phyloP scores from a whole-genome alignment of 2,888 invertebrate genomes.

The Oasisia sp. region DNA sequence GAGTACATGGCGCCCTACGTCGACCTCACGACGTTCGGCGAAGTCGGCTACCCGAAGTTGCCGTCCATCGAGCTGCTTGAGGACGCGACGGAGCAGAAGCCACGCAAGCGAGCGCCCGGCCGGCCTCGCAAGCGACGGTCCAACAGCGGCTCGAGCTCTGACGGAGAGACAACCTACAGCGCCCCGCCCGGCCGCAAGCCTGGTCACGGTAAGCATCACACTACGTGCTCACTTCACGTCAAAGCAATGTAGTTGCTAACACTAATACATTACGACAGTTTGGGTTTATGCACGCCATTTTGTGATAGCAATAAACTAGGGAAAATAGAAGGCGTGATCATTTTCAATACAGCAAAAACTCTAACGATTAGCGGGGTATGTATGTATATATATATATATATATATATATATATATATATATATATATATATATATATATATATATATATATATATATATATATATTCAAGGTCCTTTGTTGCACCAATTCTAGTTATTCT shows the following conservation, averaged over 20 bases:
- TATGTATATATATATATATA: too few relatives aligned
- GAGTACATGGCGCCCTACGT: neutral
- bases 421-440: too few relatives aligned
- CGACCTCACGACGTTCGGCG: neutral
- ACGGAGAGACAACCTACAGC: neutral
- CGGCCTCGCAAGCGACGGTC: neutral
- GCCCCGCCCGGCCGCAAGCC: neutral
- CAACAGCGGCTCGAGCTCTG: neutral
- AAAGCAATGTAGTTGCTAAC: neutral
- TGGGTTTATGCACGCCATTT: neutral
- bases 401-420: too few relatives aligned
- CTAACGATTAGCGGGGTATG: neutral
- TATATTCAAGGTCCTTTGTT: too few relatives aligned
- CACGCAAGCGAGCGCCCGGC: neutral
- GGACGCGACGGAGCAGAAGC: neutral
- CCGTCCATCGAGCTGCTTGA: neutral
- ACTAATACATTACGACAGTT: neutral
- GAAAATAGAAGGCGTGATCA: neutral
- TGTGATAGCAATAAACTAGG: neutral
- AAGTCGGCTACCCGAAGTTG: neutral
- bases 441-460: too few relatives aligned
- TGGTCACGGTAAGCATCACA: constrained; percentile 1
- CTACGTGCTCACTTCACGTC: neutral
- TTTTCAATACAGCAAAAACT: neutral
- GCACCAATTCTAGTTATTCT: too few relatives aligned